Percentiles rank a stretch among this genome's conserved stretches.
Conservation (phyloP, 2,797 vertebrate genomes). For the Apogon hyalosoma region DNA sequence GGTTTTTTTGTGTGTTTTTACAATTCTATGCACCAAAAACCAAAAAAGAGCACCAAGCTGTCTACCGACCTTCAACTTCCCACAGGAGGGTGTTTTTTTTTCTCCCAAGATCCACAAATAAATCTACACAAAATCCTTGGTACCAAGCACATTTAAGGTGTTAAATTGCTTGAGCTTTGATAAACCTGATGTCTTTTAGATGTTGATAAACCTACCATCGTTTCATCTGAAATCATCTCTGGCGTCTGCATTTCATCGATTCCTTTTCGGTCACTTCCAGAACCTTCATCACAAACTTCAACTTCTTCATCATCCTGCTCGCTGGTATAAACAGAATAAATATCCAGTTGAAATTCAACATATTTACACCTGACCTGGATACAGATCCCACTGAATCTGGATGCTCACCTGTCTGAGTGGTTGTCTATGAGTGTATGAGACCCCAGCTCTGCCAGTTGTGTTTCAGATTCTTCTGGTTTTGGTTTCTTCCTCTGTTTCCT, state of each 20-base stretch:
- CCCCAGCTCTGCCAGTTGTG: not conserved
- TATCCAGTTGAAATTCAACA: too few species aligned
- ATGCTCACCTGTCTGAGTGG: slow-evolving; percentile 24
- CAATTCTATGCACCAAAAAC: too few species aligned
- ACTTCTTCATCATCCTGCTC: slow-evolving; percentile 12
- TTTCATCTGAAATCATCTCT: not conserved
- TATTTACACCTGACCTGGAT: too few species aligned
- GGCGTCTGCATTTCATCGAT: slow-evolving; percentile 18
- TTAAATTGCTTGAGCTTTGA: too few species aligned
- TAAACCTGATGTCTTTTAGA: too few species aligned
- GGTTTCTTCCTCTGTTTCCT: slow-evolving; percentile 34
- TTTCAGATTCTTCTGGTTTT: not conserved
- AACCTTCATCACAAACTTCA: not conserved
- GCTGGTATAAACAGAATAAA: slow-evolving; percentile 15
- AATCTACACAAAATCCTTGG: too few species aligned
- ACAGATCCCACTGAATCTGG: not conserved
- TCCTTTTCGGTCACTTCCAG: not conserved
- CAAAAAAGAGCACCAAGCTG: too few species aligned
- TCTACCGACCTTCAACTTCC: too few species aligned
- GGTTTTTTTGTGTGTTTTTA: too few species aligned
- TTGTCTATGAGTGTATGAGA: slow-evolving; percentile 5
- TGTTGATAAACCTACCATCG: slow-evolving; percentile 6
- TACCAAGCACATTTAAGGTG: too few species aligned
- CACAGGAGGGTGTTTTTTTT: too few species aligned
- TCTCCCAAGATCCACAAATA: too few species aligned